Conservation (phyloP, 2,797 vertebrate genomes). For the Sarcophilus harrisii region DNA sequence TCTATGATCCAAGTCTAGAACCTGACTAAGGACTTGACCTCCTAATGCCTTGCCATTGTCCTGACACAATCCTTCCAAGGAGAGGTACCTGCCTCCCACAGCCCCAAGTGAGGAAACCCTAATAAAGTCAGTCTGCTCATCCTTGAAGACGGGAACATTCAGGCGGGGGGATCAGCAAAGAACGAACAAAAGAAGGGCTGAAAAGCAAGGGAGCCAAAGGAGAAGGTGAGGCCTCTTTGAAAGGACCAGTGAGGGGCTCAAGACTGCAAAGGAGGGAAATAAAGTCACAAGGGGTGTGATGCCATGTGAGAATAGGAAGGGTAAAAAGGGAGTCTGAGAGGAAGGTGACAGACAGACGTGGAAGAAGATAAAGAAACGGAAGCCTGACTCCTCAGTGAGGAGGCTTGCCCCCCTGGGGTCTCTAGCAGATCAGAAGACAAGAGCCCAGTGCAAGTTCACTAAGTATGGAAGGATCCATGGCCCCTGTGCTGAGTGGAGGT, state of each 20-base stretch:
- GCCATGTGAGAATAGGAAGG: neutral
- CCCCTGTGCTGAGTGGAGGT: neutral
- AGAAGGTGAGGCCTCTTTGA: neutral
- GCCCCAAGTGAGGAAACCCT: neutral
- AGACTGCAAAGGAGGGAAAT: neutral
- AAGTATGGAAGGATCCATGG: too few relatives aligned
- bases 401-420: neutral
- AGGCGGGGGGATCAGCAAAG: neutral
- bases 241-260: neutral
- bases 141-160: neutral
- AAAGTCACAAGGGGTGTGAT: neutral
- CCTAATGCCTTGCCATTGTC: too few relatives aligned
- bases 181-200: neutral
- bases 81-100: neutral
- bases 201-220: neutral
- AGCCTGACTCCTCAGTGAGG: neutral
- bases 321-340: neutral
- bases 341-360: neutral
- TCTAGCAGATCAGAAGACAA: neutral
- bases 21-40: neutral
- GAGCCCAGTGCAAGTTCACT: neutral
- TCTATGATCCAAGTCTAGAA: neutral
- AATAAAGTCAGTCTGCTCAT: neutral
- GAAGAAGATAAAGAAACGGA: neutral
- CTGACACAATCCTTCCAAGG: neutral